A percentile compares a stretch with the other conserved stretches of the same genome.
These are phyloP conservation scores for Machimus rusticus DNA, from an alignment of 2,888 invertebrate species.

Conservation along the genomic window DNA sequence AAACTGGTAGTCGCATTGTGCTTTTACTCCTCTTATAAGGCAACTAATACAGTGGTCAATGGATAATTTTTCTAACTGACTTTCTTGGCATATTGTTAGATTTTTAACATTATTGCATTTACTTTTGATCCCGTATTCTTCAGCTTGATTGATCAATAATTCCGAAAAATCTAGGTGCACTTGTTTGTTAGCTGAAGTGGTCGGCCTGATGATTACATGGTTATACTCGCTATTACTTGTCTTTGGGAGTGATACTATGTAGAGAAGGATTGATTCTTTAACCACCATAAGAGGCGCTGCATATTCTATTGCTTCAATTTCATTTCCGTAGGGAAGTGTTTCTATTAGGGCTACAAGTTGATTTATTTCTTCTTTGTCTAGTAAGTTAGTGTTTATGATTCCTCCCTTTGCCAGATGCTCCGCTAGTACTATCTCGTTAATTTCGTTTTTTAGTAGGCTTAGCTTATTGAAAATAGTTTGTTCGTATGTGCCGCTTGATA, in stretches of 20 bases:
- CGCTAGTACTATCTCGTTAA: not conserved
- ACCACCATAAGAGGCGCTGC: slow-evolving; percentile 43
- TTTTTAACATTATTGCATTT: no score
- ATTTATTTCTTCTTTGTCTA: not conserved
- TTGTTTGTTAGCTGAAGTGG: not conserved
- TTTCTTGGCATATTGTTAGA: no score
- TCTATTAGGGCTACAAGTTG: slow-evolving; percentile 34
- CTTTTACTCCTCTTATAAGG: no score
- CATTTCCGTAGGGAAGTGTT: slow-evolving; percentile 45
- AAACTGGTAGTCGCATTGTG: not conserved
- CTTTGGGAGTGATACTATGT: slow-evolving; percentile 43
- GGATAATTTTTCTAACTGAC: no score
- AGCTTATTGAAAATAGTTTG: not conserved
- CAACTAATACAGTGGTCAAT: no score
- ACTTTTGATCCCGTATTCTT: not conserved
- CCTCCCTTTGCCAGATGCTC: not conserved
- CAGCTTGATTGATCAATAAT: not conserved
- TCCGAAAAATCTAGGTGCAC: not conserved
- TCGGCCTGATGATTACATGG: no score
- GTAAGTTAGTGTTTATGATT: slow-evolving; percentile 15
- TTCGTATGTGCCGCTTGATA: not conserved
- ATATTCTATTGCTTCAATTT: not conserved
- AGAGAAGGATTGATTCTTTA: slow-evolving; percentile 45
- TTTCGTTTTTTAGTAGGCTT: not conserved
- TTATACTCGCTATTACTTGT: not conserved